Base-by-base conservation (phyloP, 2,113 vertebrate genomes). In the Probosciger aterrimus region DNA sequence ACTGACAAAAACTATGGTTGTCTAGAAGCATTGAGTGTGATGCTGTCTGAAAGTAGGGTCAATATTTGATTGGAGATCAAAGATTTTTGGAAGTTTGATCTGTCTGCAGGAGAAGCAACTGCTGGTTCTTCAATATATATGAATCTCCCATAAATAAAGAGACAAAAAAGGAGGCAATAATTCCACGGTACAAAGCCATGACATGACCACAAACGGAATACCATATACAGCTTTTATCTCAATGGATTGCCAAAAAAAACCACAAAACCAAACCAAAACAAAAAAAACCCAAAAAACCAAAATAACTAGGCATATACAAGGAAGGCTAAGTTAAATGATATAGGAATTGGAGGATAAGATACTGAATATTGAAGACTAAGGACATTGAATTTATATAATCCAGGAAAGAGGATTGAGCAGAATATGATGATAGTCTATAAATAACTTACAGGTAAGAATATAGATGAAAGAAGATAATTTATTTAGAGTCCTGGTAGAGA, bases 391-490 rank as follows among this genome's bases (percentile, higher is more conserved):
- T 92, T 82, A 84, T 30, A 93, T 88, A 96, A 95, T 93, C 82
- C 82, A 91, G 84, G 85, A 97, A 96, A 95, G 91, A 97, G 73
- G 92, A 95, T 91, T 92, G 80, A 83, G 55, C 23, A 88, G 43
- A 88, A 80, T 86, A 93, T 84, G 49, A 95, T 88, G 82, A 68
- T 2, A 78, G 62, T n/a, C 91, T 94, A 96, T 81, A 96, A 97
- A 95, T 92, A 95, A 41, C 88, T 82, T 76, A 53, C 81, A 95
- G 85, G 92, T 96, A 95, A 94, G 90, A 95, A 68, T 90, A 62
- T 6, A 94, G 88, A 96, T 95, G 86, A 94, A 97, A 95, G 88
- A 81, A 88, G 41, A 67, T 73, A 95, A 73, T 88, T 90, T 95
- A 96, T 53, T 92, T 52, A 71, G 53, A 91, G 41, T 75, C 12